phyloP scores from a whole-genome alignment of 1,140 invertebrate genomes.

The Aphidius gifuensis region DNA sequence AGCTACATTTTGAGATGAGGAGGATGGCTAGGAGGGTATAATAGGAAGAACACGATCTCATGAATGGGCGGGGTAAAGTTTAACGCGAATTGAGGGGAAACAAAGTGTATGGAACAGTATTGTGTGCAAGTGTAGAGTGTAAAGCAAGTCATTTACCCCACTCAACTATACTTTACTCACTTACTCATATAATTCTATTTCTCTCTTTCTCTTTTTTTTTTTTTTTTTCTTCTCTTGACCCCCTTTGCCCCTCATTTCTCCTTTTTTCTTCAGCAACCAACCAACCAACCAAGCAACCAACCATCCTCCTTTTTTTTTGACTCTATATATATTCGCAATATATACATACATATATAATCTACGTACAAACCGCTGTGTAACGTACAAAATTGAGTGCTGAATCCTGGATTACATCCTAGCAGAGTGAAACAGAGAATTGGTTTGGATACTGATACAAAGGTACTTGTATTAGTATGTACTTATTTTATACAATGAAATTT shows the following conservation, averaged over 20 bases:
- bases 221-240: no score
- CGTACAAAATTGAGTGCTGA: slow-evolving; percentile 56
- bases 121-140: slow-evolving; percentile 9
- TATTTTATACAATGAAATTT: no score
- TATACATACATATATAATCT: slow-evolving; percentile 5
- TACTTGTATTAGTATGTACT: no score
- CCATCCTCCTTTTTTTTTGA: no score
- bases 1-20: neutral
- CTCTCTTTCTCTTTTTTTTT: no score
- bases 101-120: slow-evolving; percentile 12
- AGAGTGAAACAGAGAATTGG: slow-evolving; percentile 17
- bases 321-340: slow-evolving; percentile 2
- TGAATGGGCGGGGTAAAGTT: slow-evolving; percentile 17
- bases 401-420: slow-evolving; percentile 48
- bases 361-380: slow-evolving; percentile 50
- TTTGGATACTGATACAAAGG: neutral
- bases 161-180: no score
- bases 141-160: slow-evolving; percentile 6
- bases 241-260: no score
- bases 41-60: neutral
- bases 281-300: neutral
- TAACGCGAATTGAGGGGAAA: slow-evolving; percentile 13
- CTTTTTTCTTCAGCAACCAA: neutral
- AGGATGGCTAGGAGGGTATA: neutral
- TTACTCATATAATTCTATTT: no score